These are phyloP conservation scores for Phalacrocorax aristotelis DNA, from an alignment of 2,113 vertebrate species.

Conservation along the genomic window DNA sequence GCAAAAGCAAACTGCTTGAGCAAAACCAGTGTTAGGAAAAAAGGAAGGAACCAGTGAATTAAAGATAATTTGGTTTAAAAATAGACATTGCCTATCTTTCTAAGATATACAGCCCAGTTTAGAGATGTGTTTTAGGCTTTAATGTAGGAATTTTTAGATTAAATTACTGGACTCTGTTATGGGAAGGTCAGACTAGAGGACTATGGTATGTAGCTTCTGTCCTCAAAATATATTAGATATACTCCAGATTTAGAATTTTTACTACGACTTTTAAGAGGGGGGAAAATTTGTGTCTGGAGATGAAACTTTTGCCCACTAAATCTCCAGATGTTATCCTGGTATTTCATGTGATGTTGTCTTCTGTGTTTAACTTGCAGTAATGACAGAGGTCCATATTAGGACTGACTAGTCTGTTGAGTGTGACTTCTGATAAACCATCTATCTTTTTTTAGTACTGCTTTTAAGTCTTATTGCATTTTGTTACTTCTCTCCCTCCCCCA, in stretches of 20 bases:
- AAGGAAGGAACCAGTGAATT: slow-evolving; percentile 53
- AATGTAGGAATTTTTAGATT: slow-evolving; percentile 2
- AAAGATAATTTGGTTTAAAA: slow-evolving; percentile 41
- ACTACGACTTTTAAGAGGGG: neutral
- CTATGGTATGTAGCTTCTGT: neutral
- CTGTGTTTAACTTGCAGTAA: neutral
- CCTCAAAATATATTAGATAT: neutral
- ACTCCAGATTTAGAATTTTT: neutral
- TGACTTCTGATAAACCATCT: neutral
- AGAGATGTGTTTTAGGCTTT: neutral
- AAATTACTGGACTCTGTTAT: slow-evolving; percentile 8
- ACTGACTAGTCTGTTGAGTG: neutral
- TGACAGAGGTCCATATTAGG: neutral
- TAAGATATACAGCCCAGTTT: neutral
- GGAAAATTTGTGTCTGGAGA: neutral
- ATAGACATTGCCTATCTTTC: neutral
- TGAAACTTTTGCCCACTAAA: neutral
- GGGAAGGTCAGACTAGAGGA: neutral
- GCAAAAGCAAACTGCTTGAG: slow-evolving; percentile 26
- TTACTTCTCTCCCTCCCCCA: neutral
- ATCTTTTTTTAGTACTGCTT: neutral
- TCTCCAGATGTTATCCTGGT: neutral
- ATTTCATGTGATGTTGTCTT: neutral
- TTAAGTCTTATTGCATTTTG: neutral
- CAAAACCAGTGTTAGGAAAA: slow-evolving; percentile 26